phyloP scores from a whole-genome alignment of 2,888 invertebrate genomes.

The Dasysyrphus albostriatus region DNA sequence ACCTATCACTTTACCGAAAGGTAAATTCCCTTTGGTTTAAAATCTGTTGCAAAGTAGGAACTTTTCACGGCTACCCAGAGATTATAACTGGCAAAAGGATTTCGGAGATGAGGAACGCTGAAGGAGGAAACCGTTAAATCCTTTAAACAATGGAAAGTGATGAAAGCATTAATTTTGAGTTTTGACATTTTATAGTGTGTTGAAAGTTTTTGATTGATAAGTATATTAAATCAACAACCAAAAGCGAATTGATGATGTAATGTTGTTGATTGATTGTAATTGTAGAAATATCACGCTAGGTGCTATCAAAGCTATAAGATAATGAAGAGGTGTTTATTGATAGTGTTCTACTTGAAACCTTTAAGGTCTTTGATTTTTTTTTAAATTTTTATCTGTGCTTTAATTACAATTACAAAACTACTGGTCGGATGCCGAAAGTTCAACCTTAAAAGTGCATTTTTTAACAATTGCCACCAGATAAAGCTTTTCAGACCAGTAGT shows the following conservation, averaged over 20 bases:
- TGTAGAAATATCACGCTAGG: not conserved
- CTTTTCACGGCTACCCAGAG: slow-evolving; percentile 56
- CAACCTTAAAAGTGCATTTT: too few species aligned
- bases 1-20: not conserved
- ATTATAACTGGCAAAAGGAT: slow-evolving; percentile 67
- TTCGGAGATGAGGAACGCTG: slow-evolving; percentile 1
- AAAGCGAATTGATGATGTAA: slow-evolving; percentile 17
- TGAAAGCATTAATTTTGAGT: slow-evolving; percentile 72
- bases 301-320: not conserved
- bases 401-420: too few species aligned
- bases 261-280: slow-evolving; percentile 58
- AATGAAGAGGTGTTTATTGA: not conserved
- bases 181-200: slow-evolving; percentile 67
- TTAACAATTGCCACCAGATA: too few species aligned
- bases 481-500: too few species aligned
- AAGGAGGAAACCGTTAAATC: slow-evolving; percentile 3
- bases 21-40: slow-evolving; percentile 27
- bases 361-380: not conserved
- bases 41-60: slow-evolving; percentile 27
- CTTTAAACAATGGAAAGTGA: slow-evolving; percentile 64
- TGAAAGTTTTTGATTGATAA: slow-evolving; percentile 68
- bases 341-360: not conserved
- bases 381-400: too few species aligned
- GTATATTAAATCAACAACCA: slow-evolving; percentile 53
- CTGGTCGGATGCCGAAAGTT: too few species aligned